Evolutionary conservation across 2,797 vertebrate genomes (phyloP).

Genomic region (Babyrousa celebensis): DNA sequence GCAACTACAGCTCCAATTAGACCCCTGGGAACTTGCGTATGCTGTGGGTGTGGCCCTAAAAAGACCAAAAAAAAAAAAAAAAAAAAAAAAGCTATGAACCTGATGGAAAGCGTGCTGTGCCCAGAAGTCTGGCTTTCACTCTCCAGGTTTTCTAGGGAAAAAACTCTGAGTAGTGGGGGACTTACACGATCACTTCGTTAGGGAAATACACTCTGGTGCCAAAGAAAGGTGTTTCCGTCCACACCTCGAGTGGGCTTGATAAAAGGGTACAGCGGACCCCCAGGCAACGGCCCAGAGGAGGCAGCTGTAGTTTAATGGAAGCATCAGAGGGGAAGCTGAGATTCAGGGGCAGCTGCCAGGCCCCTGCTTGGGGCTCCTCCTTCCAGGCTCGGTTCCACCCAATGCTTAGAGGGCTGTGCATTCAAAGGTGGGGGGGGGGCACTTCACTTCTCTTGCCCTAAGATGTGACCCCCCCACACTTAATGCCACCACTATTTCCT

Average conservation of each 20-base stretch:
- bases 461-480: neutral
- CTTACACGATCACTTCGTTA: neutral
- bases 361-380: neutral
- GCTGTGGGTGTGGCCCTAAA: too few species aligned
- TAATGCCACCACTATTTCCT: neutral
- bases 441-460: neutral
- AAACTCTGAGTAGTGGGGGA: neutral
- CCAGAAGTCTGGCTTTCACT: neutral
- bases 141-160: neutral
- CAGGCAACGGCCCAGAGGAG: neutral
- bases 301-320: neutral
- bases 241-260: neutral
- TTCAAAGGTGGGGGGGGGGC: neutral
- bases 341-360: neutral
- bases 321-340: neutral
- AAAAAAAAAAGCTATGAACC: neutral
- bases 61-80: too few species aligned
- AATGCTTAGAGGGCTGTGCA: neutral
- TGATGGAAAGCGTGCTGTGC: neutral
- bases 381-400: neutral
- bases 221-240: neutral
- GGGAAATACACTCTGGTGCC: neutral
- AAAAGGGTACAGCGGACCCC: neutral
- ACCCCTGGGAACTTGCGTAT: too few species aligned
- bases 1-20: too few species aligned